These are phyloP conservation scores for Hippocampus zosterae DNA, from an alignment of 2,113 vertebrate species.

Conservation along the genomic window DNA sequence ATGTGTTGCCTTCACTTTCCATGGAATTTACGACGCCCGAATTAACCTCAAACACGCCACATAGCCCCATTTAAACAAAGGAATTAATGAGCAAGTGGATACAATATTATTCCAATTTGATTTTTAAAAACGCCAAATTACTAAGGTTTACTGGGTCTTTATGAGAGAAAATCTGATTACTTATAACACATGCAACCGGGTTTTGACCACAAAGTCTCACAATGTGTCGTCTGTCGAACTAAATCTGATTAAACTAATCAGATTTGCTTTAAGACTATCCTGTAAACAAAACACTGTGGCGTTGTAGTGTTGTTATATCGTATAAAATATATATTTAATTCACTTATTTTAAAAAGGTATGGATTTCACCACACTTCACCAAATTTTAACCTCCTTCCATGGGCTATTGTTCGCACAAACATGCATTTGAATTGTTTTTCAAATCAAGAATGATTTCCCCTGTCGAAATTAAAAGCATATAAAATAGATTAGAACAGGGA, in stretches of 20 bases:
- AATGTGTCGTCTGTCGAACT: conserved; percentile 9
- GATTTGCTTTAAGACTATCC: conserved; percentile 6
- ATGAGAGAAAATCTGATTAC: conserved; percentile 23
- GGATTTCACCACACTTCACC: neutral
- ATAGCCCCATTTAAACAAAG: neutral
- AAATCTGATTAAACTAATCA: conserved; percentile 38
- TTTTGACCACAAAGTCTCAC: conserved; percentile 16
- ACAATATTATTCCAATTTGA: neutral
- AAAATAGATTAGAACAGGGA: neutral
- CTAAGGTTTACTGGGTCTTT: conserved; percentile 2
- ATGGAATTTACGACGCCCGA: neutral
- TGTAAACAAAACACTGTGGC: conserved; percentile 19
- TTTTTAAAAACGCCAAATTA: neutral
- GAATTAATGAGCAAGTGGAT: neutral
- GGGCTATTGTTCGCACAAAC: neutral
- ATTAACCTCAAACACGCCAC: neutral
- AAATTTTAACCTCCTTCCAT: neutral
- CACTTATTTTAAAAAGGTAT: neutral
- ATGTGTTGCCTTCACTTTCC: conserved; percentile 24
- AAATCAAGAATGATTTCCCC: neutral
- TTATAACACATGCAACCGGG: conserved; percentile 24
- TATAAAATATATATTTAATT: neutral
- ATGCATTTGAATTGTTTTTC: neutral
- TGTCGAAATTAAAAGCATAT: neutral
- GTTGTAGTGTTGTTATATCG: neutral